Conservation (phyloP, 2,797 vertebrate species). For the Xyrichtys novacula region DNA sequence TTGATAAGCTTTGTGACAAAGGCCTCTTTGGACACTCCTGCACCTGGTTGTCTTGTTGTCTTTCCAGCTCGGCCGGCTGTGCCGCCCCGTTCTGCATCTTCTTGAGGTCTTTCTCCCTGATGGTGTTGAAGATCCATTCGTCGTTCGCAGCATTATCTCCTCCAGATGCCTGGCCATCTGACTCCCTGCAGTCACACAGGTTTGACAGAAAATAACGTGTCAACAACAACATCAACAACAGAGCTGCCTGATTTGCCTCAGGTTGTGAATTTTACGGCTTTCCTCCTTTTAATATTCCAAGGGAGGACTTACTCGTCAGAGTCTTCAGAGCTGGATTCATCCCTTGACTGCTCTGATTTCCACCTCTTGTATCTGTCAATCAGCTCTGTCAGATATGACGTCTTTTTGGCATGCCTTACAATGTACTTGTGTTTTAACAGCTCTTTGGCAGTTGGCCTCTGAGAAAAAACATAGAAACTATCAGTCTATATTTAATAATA, state of each 20-base stretch:
- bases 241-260: background rate
- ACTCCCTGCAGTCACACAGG: constrained; percentile 82
- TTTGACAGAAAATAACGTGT: background rate
- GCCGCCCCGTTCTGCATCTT: constrained; percentile 87
- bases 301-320: constrained; percentile 91
- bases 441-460: constrained; percentile 98
- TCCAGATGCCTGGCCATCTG: constrained; percentile 88
- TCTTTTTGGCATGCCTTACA: constrained; percentile 95
- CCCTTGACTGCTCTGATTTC: constrained; percentile 92
- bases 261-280: background rate
- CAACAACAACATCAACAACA: background rate
- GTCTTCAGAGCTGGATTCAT: constrained; percentile 92
- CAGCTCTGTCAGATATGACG: constrained; percentile 95
- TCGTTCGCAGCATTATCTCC: constrained; percentile 83
- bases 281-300: background rate
- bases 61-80: constrained; percentile 80
- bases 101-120: constrained; percentile 88
- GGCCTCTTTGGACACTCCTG: constrained; percentile 89
- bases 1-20: constrained; percentile 92
- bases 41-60: constrained; percentile 71
- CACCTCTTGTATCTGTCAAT: constrained; percentile 97
- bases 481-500: constrained; percentile 12
- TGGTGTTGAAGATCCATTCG: constrained; percentile 93
- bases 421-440: constrained; percentile 98
- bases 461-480: constrained; percentile 42